Conservation (phyloP, 2,888 invertebrate species). For the Hypomecis atomaria region DNA sequence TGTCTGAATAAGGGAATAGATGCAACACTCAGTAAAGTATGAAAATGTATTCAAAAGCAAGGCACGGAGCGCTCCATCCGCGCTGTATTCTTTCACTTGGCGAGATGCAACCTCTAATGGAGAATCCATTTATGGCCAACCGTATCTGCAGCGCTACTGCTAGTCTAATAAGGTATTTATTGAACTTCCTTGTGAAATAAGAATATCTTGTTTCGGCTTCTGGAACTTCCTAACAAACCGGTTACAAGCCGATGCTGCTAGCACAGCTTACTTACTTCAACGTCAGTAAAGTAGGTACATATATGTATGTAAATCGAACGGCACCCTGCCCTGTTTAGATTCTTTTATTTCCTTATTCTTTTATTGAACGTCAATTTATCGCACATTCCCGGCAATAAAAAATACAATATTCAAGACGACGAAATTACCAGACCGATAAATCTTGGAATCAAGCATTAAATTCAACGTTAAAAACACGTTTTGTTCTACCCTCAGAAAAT, state of each 20-base stretch:
- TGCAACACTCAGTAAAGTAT: slow-evolving; percentile 45
- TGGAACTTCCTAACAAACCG: slow-evolving; percentile 44
- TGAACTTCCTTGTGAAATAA: slow-evolving; percentile 43
- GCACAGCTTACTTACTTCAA: neutral
- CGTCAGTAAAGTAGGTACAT: neutral
- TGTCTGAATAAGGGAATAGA: slow-evolving; percentile 40
- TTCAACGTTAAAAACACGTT: slow-evolving; percentile 40
- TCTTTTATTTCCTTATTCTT: slow-evolving; percentile 7
- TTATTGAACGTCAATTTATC: slow-evolving; percentile 22
- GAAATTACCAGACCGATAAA: slow-evolving; percentile 47
- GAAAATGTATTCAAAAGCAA: slow-evolving; percentile 51
- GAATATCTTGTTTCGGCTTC: slow-evolving; percentile 31
- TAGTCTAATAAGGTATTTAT: slow-evolving; percentile 52
- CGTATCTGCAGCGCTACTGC: slow-evolving; percentile 49
- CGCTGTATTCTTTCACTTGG: slow-evolving; percentile 50
- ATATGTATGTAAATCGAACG: slow-evolving; percentile 8
- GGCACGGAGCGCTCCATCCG: slow-evolving; percentile 35
- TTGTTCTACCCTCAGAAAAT: slow-evolving; percentile 28
- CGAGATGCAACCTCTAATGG: slow-evolving; percentile 60
- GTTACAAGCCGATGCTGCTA: slow-evolving; percentile 30
- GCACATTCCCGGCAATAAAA: slow-evolving; percentile 29
- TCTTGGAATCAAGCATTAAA: slow-evolving; percentile 41
- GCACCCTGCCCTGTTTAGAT: slow-evolving; percentile 1
- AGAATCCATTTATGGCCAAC: slow-evolving; percentile 67
- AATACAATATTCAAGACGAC: slow-evolving; percentile 42